phyloP scores from a whole-genome alignment of 1,140 invertebrate genomes.

The Octopus bimaculoides region DNA sequence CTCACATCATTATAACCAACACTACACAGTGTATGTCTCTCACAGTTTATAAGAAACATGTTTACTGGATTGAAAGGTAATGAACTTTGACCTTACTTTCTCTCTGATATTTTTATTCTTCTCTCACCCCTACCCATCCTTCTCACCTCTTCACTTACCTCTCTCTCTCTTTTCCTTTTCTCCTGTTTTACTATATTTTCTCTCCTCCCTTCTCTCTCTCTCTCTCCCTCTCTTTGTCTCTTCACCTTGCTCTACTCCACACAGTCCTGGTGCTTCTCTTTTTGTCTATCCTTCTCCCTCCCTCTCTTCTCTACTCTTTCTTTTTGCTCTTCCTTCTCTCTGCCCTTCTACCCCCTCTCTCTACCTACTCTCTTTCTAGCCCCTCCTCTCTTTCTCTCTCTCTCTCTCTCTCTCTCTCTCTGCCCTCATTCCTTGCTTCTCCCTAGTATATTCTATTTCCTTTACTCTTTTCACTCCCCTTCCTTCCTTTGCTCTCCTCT shows the following conservation, averaged over 20 bases:
- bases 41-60: slow-evolving; percentile 57
- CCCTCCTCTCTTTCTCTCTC: too few species aligned
- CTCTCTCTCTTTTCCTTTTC: not conserved
- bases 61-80: slow-evolving; percentile 66
- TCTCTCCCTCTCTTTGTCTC: not conserved
- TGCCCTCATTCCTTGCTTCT: too few species aligned
- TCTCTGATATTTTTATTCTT: not conserved
- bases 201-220: not conserved
- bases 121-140: not conserved
- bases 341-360: not conserved
- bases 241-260: not conserved
- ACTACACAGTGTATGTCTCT: slow-evolving; percentile 49
- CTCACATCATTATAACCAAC: slow-evolving; percentile 64
- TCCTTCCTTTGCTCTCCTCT: too few species aligned
- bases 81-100: not conserved
- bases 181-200: not conserved
- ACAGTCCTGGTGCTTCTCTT: not conserved
- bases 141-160: slow-evolving; percentile 26
- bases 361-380: too few species aligned
- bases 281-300: not conserved
- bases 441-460: too few species aligned
- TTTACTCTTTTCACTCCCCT: too few species aligned
- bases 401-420: too few species aligned
- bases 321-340: not conserved
- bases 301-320: not conserved